A percentile compares a stretch with the other conserved stretches of the same genome.
Evolutionary conservation across 2,797 vertebrate species (phyloP).

Genomic region (Chrysocyon brachyurus): DNA sequence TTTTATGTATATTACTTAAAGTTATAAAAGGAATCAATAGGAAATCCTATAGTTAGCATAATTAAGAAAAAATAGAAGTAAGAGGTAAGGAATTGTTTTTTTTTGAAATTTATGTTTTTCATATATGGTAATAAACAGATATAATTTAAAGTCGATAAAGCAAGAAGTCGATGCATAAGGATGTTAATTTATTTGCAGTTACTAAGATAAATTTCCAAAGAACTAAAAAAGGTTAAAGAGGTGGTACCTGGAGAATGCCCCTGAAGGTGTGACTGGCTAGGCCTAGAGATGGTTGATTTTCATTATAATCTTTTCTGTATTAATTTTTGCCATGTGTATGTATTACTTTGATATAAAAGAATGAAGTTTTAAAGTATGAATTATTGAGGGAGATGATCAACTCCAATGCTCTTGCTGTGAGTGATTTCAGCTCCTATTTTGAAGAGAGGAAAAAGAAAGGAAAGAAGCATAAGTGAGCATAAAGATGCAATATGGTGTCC

Average conservation of each 20-base stretch:
- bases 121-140: neutral
- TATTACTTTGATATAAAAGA: neutral
- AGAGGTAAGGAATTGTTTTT: neutral
- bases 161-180: neutral
- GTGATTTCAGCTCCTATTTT: neutral
- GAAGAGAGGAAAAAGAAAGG: neutral
- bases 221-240: neutral
- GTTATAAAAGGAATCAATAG: neutral
- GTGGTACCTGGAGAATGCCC: neutral
- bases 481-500: neutral
- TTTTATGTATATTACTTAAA: neutral
- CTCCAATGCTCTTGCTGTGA: neutral
- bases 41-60: neutral
- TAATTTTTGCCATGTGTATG: neutral
- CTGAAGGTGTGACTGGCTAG: neutral
- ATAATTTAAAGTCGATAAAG: neutral
- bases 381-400: neutral
- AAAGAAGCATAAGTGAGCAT: neutral
- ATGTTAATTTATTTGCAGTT: neutral
- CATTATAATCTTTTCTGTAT: neutral
- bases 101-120: slow-evolving; percentile 28
- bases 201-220: neutral
- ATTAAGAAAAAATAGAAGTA: slow-evolving; percentile 30
- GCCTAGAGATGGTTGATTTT: neutral
- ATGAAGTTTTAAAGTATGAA: neutral